A percentile compares a stretch with the other conserved stretches of the same genome.
These are phyloP conservation scores for Neosalanx taihuensis DNA, from an alignment of 2,797 vertebrate species.

Conservation along the genomic window DNA sequence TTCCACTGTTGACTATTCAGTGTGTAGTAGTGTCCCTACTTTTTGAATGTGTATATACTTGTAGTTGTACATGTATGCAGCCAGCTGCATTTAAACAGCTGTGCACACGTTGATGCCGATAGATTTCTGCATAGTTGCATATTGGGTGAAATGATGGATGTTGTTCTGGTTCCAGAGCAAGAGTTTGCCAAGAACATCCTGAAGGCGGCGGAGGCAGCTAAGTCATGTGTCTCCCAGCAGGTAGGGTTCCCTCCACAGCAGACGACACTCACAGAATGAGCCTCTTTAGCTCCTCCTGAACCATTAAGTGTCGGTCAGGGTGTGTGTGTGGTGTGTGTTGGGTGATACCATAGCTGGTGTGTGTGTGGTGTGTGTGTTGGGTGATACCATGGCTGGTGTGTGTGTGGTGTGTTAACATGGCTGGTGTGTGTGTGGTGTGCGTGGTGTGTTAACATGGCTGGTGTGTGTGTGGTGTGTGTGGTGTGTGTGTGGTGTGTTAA, in stretches of 20 bases:
- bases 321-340: neutral
- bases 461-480: too few species aligned
- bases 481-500: too few species aligned
- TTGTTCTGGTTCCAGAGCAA: constrained; percentile 70
- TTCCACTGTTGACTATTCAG: too few species aligned
- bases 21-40: too few species aligned
- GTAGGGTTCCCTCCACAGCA: constrained; percentile 57
- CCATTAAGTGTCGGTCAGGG: neutral
- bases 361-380: constrained; percentile 1
- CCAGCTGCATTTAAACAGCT: too few species aligned
- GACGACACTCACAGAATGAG: too few species aligned
- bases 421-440: neutral
- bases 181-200: constrained; percentile 87
- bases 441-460: neutral
- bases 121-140: too few species aligned
- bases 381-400: neutral
- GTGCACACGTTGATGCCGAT: too few species aligned
- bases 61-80: too few species aligned
- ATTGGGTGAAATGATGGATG: neutral
- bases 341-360: neutral
- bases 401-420: neutral
- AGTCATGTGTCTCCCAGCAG: constrained; percentile 77
- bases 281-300: neutral
- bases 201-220: constrained; percentile 82
- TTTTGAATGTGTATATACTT: too few species aligned